phyloP scores from a whole-genome alignment of 2,797 vertebrate genomes.

The Lepus oiostolus region DNA sequence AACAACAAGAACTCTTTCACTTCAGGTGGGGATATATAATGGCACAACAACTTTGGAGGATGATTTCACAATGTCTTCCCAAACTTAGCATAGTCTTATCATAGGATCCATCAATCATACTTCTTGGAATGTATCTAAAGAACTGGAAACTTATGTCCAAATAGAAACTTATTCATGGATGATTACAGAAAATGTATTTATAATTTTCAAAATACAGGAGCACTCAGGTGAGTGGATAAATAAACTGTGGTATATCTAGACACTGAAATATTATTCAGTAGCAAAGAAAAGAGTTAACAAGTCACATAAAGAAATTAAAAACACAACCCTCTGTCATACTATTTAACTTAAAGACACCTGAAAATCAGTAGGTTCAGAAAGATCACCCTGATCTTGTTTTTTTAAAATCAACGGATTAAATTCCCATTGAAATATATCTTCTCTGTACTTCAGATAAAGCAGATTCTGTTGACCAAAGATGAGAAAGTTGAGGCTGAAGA shows the following conservation, averaged over 20 bases:
- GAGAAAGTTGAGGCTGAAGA: not conserved
- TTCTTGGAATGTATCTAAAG: not conserved
- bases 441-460: not conserved
- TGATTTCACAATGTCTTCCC: not conserved
- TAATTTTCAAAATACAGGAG: not conserved
- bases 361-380: not conserved
- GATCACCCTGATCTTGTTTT: not conserved
- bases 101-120: not conserved
- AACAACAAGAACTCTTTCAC: not conserved
- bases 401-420: not conserved
- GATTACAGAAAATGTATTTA: not conserved
- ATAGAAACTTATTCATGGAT: not conserved
- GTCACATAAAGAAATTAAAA: not conserved
- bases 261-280: not conserved
- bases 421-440: not conserved
- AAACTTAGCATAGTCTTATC: not conserved
- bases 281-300: not conserved
- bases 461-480: not conserved
- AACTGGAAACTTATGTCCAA: not conserved
- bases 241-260: too few species aligned
- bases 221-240: not conserved
- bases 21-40: not conserved
- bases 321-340: not conserved
- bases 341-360: not conserved
- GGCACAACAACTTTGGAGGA: not conserved